These are phyloP conservation scores for Meteorus sp. DNA, from an alignment of 1,140 invertebrate genomes.

Conservation along the genomic window DNA sequence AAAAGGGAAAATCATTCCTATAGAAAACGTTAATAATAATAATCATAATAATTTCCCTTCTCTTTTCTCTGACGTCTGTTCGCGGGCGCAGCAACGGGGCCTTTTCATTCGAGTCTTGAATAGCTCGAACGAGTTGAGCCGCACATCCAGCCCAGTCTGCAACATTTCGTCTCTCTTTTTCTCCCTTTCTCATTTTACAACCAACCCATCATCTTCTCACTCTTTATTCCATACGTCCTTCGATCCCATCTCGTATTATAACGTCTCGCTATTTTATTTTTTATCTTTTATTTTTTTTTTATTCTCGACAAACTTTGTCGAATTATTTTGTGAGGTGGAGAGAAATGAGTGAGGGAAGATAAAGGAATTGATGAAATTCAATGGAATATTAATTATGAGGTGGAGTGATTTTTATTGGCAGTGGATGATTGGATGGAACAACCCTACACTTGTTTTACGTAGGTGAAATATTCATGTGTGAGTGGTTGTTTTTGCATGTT, in stretches of 20 bases:
- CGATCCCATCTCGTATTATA: conserved; percentile 3
- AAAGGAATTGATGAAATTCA: too few relatives aligned
- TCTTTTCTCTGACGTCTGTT: conserved; percentile 51
- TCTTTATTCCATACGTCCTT: neutral
- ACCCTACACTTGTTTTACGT: too few relatives aligned
- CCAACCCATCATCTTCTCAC: neutral
- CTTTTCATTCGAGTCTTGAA: conserved; percentile 54
- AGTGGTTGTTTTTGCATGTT: too few relatives aligned
- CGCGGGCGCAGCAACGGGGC: conserved; percentile 32
- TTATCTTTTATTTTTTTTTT: too few relatives aligned
- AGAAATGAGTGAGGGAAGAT: too few relatives aligned
- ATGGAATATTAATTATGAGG: too few relatives aligned
- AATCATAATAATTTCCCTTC: conserved; percentile 55
- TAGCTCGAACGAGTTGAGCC: conserved; percentile 55
- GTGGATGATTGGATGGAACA: too few relatives aligned
- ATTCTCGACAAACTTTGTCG: too few relatives aligned
- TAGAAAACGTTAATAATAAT: conserved; percentile 54
- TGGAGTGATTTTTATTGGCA: too few relatives aligned
- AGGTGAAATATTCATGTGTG: too few relatives aligned
- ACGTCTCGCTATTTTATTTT: too few relatives aligned
- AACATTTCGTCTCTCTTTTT: conserved; percentile 3
- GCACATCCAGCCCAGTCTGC: conserved; percentile 36
- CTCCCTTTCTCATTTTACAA: conserved; percentile 15
- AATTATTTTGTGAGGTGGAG: too few relatives aligned
- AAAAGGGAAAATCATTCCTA: conserved; percentile 52